phyloP scores from a whole-genome alignment of 2,797 vertebrate genomes.

The Hylomyscus alleni region DNA sequence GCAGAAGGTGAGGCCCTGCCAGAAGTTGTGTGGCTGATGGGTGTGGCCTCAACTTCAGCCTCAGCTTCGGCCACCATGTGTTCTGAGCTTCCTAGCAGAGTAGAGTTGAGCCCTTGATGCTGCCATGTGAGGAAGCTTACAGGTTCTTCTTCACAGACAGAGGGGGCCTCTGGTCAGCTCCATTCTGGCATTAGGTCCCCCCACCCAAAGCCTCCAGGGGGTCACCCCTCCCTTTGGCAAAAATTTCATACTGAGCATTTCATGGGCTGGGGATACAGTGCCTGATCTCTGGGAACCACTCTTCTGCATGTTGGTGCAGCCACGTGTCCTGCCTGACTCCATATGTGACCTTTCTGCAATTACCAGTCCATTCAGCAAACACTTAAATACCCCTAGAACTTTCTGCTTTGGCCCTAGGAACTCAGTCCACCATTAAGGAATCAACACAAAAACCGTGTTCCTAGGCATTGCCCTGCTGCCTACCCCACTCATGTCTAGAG shows the following conservation, averaged over 20 bases:
- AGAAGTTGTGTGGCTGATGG: fast-evolving
- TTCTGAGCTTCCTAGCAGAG: not conserved
- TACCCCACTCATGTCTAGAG: not conserved
- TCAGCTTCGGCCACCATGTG: fast-evolving
- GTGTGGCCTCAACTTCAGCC: fast-evolving
- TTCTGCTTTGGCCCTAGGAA: not conserved
- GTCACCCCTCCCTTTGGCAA: not conserved
- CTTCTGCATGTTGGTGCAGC: not conserved
- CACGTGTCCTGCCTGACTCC: fast-evolving
- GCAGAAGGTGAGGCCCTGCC: conserved; percentile 92
- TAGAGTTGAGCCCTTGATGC: not conserved
- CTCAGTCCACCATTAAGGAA: not conserved
- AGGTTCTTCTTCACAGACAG: not conserved
- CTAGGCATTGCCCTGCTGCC: not conserved
- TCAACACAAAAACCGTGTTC: not conserved
- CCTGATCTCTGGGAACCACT: not conserved
- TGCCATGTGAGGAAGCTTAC: not conserved
- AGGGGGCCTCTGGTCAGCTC: not conserved
- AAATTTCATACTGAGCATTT: fast-evolving
- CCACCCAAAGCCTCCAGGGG: not conserved
- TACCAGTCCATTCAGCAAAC: not conserved
- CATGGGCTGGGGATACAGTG: fast-evolving
- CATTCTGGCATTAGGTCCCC: fast-evolving
- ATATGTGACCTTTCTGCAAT: not conserved
- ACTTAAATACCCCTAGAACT: too few species aligned